A percentile compares a stretch with the other conserved stretches of the same genome.
These are phyloP conservation scores for Crax fasciolata DNA, from an alignment of 2,797 vertebrate genomes.

Conservation along the genomic window DNA sequence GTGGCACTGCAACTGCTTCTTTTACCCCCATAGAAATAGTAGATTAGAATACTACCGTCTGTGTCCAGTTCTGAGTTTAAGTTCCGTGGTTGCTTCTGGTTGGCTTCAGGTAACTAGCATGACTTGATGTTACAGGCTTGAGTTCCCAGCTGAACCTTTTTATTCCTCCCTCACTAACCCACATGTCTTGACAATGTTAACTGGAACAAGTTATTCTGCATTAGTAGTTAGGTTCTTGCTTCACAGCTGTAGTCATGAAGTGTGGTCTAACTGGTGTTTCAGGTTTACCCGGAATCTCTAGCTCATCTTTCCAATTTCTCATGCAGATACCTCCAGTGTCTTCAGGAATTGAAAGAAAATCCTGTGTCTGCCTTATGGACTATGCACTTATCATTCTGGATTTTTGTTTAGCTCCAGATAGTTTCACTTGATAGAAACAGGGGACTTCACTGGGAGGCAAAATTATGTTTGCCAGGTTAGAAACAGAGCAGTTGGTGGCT, in stretches of 20 bases:
- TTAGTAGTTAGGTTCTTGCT: constrained; percentile 36
- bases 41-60: background rate
- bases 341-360: constrained; percentile 25
- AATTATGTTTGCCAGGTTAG: background rate
- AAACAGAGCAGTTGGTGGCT: background rate
- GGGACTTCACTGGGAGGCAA: background rate
- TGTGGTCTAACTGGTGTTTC: constrained; percentile 44
- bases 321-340: background rate
- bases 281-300: constrained; percentile 22
- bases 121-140: background rate
- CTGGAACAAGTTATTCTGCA: constrained; percentile 40
- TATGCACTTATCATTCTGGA: background rate
- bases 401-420: constrained; percentile 6
- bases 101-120: background rate
- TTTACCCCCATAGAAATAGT: background rate
- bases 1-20: background rate
- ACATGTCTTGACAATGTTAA: constrained; percentile 35
- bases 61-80: background rate
- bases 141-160: background rate
- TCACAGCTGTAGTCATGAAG: constrained; percentile 44
- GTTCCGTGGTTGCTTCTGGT: background rate
- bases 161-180: background rate
- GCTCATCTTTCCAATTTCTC: constrained; percentile 9
- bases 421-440: background rate
- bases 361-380: background rate